phyloP scores from a whole-genome alignment of 2,113 vertebrate genomes.

The Haplotaxodon microlepis region DNA sequence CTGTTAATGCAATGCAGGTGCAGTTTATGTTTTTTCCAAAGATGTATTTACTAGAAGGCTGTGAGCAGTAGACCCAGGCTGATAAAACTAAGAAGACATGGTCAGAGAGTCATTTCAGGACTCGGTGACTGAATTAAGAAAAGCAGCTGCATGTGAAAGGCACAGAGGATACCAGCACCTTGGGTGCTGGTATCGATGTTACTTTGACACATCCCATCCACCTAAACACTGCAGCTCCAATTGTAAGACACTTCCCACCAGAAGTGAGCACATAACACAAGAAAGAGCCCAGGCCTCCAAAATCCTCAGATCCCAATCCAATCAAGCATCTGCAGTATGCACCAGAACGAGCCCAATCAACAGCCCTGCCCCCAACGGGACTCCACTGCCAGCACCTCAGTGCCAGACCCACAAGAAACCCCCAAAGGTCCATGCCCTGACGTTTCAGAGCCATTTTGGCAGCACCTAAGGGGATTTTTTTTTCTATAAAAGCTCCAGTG shows the following conservation, averaged over 20 bases:
- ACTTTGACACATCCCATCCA: not conserved
- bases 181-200: not conserved
- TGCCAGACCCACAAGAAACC: not conserved
- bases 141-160: not conserved
- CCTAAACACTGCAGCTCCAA: not conserved
- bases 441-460: not conserved
- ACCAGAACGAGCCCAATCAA: not conserved
- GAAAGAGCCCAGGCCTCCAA: not conserved
- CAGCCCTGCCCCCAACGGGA: not conserved
- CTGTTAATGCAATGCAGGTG: not conserved
- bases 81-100: not conserved
- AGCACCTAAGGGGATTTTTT: not conserved
- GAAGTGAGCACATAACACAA: not conserved
- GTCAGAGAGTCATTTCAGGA: not conserved
- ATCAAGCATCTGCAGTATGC: not conserved
- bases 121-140: not conserved
- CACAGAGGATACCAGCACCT: not conserved
- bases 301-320: not conserved
- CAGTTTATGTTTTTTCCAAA: not conserved
- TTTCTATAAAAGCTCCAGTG: not conserved
- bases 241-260: not conserved
- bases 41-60: not conserved
- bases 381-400: not conserved
- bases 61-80: not conserved
- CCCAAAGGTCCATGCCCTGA: not conserved